These are phyloP conservation scores for Pristis pectinata DNA, from an alignment of 2,797 vertebrate species.

Conservation along the genomic window DNA sequence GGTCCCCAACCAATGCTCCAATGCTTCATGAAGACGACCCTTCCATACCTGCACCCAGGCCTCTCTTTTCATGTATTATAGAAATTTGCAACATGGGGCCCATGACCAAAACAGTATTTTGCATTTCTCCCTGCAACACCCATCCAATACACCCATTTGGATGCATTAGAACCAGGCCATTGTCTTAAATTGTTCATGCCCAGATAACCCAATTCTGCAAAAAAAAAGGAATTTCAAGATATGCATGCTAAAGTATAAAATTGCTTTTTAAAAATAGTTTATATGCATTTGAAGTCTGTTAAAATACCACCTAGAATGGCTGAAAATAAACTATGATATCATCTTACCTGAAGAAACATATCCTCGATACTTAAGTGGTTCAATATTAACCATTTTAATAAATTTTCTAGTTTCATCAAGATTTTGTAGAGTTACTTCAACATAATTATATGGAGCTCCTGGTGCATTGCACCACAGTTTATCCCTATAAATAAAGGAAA, in stretches of 20 bases:
- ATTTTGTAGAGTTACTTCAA: conserved; percentile 36
- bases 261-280: not conserved
- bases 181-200: not conserved
- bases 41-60: too few species aligned
- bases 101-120: too few species aligned
- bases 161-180: too few species aligned
- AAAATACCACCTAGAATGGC: not conserved
- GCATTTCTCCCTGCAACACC: too few species aligned
- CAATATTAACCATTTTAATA: conserved; percentile 21
- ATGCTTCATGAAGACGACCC: too few species aligned
- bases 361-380: conserved; percentile 22
- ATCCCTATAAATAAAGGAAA: conserved; percentile 32
- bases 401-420: not conserved
- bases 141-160: too few species aligned
- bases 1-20: too few species aligned
- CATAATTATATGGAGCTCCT: conserved; percentile 5
- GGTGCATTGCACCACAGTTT: conserved; percentile 35
- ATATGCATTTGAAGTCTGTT: not conserved
- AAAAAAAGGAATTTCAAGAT: not conserved
- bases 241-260: not conserved
- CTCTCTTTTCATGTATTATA: too few species aligned
- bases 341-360: conserved; percentile 18
- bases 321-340: not conserved
- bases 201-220: not conserved
- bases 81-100: too few species aligned